Conservation (phyloP, 1,140 invertebrate species). For the Drosophila guanche region DNA sequence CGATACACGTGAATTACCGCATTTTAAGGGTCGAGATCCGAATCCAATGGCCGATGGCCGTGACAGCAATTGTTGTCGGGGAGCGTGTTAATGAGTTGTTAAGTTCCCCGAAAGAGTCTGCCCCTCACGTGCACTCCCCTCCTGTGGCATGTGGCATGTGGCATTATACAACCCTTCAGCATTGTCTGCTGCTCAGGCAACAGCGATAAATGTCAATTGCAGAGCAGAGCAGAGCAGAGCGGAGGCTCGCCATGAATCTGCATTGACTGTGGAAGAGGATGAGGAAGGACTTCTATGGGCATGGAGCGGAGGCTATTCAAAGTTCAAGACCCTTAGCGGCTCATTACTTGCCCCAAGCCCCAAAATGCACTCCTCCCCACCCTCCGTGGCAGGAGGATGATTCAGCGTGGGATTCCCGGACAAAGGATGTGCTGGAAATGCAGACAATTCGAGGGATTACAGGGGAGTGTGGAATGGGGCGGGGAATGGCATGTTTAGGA, state of each 20-base stretch:
- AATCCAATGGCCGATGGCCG: constrained; percentile 38
- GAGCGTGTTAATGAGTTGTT: constrained; percentile 77
- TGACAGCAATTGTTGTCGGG: constrained; percentile 61
- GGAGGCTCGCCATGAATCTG: constrained; percentile 22
- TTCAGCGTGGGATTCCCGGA: constrained; percentile 16
- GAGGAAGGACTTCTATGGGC: constrained; percentile 7
- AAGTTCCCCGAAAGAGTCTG: constrained; percentile 58
- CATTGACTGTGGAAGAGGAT: background rate
- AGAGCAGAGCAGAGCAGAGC: constrained; percentile 10
- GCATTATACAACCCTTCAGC: constrained; percentile 6
- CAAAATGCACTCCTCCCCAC: constrained; percentile 20
- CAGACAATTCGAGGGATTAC: constrained; percentile 39
- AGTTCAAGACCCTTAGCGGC: constrained; percentile 47
- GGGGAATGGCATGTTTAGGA: background rate
- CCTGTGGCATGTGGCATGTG: background rate
- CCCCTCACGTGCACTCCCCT: background rate
- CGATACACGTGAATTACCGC: constrained; percentile 54
- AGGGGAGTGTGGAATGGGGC: background rate
- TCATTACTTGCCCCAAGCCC: constrained; percentile 43
- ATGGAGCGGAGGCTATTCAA: constrained; percentile 22
- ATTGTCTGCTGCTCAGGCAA: constrained; percentile 51
- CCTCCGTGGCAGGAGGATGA: background rate
- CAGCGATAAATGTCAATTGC: constrained; percentile 77
- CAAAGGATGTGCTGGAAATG: constrained; percentile 26
- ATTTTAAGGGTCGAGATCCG: constrained; percentile 36